Evolutionary conservation across 2,888 invertebrate genomes (phyloP), one percentile per base, ranked within the genome.

Genomic region (Brachypalpus laphriformis): DNA sequence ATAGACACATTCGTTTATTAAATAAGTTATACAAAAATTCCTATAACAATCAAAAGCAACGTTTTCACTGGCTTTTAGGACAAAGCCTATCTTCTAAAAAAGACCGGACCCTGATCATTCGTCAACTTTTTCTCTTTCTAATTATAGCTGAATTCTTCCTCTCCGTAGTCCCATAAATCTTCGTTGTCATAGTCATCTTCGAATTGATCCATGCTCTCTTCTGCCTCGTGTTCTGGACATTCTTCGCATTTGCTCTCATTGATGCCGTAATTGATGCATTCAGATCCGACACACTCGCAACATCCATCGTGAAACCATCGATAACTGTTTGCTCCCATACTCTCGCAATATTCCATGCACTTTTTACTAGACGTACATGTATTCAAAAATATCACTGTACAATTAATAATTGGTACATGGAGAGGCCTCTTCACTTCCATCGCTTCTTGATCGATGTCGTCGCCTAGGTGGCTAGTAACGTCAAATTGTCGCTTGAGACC

Each of bases 301-400:
- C 98, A 98, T 3, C 98, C 98, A 89, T 97, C 96, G 91, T 98
- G 97, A 92, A 98, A 98, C 98, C 98, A 98, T 87, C 98, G 95
- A 93, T 94, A 97, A 91, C 91, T 90, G 63, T 87, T 90, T 6
- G 91, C 89, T 0, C 92, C 92, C 91, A 91, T 91, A 86, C 90
- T 91, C 68, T 91, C 90, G 76, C 91, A 91, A 82, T 90, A 89
- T 47, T 89, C 87, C 47, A 85, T 87, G 81, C 91, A 91, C 75
- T 91, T 92, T 76, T 88, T 88, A 18, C 89, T 88, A 1, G 89
- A 88, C 1, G 89, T 88, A 87, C 91, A 91, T 2, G 88, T 86
- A 87, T 91, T 90, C 61, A 91, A 88, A 77, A 89, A 91, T 47
- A 92, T 89, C 20, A 91, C 90, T 0, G 91, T 91, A 86, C 91